These are phyloP conservation scores for Hemicentrotus pulcherrimus DNA, from an alignment of 35 echinoderm and acorn worm species.

Conservation along the genomic window DNA sequence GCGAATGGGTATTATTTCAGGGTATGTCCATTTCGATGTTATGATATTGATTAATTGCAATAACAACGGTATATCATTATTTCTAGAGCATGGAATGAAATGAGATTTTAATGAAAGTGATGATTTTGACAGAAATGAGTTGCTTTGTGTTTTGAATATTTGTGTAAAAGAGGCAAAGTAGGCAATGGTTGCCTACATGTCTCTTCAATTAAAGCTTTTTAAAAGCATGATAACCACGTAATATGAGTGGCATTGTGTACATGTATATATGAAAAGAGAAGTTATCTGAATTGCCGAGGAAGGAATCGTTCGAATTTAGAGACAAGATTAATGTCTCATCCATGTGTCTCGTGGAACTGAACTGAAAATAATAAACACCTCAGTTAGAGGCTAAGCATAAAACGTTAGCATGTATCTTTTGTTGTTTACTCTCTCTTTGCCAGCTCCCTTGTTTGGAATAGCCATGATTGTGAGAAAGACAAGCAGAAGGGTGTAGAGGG, in stretches of 20 bases:
- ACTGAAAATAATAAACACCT: not conserved
- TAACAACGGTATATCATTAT: not conserved
- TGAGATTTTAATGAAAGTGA: not conserved
- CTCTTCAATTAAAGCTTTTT: not conserved
- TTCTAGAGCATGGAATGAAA: not conserved
- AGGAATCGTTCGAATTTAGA: not conserved
- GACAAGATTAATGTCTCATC: not conserved
- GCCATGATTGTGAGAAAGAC: not conserved
- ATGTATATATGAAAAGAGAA: not conserved
- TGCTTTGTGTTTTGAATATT: not conserved
- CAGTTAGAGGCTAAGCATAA: not conserved
- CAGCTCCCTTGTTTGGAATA: not conserved
- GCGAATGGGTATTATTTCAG: too few relatives aligned
- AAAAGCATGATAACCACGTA: not conserved
- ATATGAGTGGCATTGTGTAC: not conserved
- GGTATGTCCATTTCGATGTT: too few relatives aligned
- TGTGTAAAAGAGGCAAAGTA: not conserved
- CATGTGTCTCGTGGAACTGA: not conserved
- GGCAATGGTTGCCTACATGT: not conserved
- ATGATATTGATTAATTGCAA: not conserved
- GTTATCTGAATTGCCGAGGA: not conserved
- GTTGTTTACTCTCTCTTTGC: not conserved
- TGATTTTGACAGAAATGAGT: not conserved
- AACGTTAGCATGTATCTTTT: not conserved
- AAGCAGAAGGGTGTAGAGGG: too few relatives aligned